These are phyloP conservation scores for Elysia chlorotica DNA, from an alignment of 1,140 invertebrate species.

Conservation along the genomic window DNA sequence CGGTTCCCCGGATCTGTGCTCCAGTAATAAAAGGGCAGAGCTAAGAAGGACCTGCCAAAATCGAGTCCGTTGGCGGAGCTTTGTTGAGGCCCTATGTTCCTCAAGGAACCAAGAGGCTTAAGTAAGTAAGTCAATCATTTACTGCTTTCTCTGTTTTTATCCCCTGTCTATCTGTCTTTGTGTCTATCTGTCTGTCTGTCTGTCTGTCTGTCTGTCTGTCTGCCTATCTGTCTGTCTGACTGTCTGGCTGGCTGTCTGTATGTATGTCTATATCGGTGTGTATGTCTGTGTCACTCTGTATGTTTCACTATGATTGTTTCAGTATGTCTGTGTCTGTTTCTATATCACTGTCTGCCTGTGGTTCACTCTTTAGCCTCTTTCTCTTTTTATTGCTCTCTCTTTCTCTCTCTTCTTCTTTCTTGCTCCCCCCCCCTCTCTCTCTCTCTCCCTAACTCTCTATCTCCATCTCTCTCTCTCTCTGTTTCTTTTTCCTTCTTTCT, in stretches of 20 bases:
- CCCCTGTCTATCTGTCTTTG: too few relatives aligned
- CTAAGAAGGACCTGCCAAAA: background rate
- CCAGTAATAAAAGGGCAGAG: slow-evolving; percentile 1
- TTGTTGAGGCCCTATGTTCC: background rate
- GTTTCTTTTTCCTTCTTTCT: background rate
- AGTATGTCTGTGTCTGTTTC: background rate
- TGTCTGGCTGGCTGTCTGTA: background rate
- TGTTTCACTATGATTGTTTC: background rate
- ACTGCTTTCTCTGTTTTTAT: too few relatives aligned
- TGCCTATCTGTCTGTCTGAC: background rate
- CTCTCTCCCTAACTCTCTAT: background rate
- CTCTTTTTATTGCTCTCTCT: background rate
- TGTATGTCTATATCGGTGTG: background rate
- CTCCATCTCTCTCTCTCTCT: background rate
- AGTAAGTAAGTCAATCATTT: background rate
- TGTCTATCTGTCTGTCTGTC: too few relatives aligned
- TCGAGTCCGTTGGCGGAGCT: background rate
- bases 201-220: background rate
- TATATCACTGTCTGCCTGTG: background rate
- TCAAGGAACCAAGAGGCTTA: background rate
- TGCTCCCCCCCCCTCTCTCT: too few relatives aligned
- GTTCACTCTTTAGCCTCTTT: background rate
- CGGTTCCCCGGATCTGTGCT: slow-evolving; percentile 33
- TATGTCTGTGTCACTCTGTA: background rate
- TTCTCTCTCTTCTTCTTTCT: too few relatives aligned